Percentiles rank a stretch among this genome's conserved stretches.
phyloP scores from a whole-genome alignment of 1,140 invertebrate species.

The Eumeta japonica region DNA sequence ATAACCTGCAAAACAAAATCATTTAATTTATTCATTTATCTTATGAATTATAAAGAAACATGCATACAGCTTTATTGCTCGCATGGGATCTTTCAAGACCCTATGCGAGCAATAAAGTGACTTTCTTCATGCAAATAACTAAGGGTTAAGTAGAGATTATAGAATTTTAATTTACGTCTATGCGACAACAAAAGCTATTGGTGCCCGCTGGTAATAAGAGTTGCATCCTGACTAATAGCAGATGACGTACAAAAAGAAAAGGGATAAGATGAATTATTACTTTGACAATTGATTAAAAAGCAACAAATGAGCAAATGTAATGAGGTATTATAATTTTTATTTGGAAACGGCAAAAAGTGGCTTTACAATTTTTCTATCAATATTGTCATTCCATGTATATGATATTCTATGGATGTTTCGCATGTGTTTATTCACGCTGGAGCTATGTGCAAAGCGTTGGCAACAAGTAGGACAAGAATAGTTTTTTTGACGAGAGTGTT shows the following conservation, averaged over 20 bases:
- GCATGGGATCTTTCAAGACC: no score
- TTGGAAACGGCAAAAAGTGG: no score
- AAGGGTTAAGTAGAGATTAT: no score
- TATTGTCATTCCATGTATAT: slow-evolving; percentile 37
- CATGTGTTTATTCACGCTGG: slow-evolving; percentile 52
- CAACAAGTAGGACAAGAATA: slow-evolving; percentile 59
- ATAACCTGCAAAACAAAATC: no score
- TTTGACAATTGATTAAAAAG: no score
- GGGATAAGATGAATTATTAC: neutral
- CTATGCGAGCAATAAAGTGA: no score
- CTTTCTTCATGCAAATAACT: no score
- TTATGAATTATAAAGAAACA: no score
- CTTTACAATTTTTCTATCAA: slow-evolving; percentile 12
- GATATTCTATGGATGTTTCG: slow-evolving; percentile 37
- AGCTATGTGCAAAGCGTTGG: slow-evolving; percentile 51
- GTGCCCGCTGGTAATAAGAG: no score
- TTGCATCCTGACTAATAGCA: neutral
- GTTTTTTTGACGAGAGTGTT: slow-evolving; percentile 60
- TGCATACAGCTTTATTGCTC: no score
- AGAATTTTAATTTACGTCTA: no score
- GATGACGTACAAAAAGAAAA: neutral
- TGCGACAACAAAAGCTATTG: neutral
- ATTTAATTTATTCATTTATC: no score
- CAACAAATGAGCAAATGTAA: neutral
- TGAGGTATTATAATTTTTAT: neutral